Evolutionary conservation across 2,113 vertebrate genomes (phyloP), one percentile per base, ranked within the genome.

Genomic region (Cepphus grylle): DNA sequence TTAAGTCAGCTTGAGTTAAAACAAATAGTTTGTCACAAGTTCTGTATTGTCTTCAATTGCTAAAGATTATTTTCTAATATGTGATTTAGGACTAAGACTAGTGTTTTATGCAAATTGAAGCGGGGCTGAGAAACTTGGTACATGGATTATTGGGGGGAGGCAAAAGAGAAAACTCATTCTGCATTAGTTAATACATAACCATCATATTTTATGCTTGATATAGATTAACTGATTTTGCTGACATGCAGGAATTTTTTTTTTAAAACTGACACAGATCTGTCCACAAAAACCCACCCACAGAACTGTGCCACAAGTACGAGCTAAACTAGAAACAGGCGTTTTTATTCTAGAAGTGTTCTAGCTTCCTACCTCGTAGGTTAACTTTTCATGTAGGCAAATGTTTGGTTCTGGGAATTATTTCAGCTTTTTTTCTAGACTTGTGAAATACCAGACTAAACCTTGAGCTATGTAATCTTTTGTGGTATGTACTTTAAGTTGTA

Each of bases 241-340:
- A 90, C 32, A 76, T 82, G 12, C 6, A 72, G 38, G 38, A 49
- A 2, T 43, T 80, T 72, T 58, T 45, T 62, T 34, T 30, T 88
- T 14, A 49, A 72, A 93, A 56, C 7, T 43, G 56, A 12, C 1
- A 0, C 2, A 1, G 29, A 20, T 45, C 2, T 56, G 2, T 16
- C 12, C 63, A 32, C 2, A 47, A 32, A 74, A 81, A 15, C 9
- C 26, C 69, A n/a, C 1, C 20, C 42, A 32, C n/a, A 69, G 67
- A 95, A 69, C 20, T 77, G 15, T 76, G 25, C 34, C 25, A 14
- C 34, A 55, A 65, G 8, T 40, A 21, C 6, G 63, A 81, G 25
- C 45, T 73, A 69, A 71, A n/a, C 43, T 34, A 66, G 63, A 76
- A 86, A 50, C 6, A 26, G 32, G 19, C 5, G 21, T 84, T 86